Base-by-base conservation (phyloP, 2,888 invertebrate genomes). In the Orthosia gracilis region DNA sequence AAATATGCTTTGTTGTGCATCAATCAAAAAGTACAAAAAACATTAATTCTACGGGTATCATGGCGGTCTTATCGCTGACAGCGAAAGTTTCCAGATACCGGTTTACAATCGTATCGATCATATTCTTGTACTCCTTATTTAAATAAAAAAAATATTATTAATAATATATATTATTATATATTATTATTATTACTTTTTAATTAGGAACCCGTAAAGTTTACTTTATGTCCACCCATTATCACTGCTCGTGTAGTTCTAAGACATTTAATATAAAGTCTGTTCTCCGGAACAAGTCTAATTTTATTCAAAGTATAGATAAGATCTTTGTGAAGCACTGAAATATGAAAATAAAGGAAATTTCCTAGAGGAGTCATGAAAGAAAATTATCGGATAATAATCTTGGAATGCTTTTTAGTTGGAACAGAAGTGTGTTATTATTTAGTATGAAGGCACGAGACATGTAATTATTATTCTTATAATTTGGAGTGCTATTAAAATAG, bases 301-400 rank as follows among this genome's bases (percentile, higher is more conserved):
- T 74, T 78, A 78, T 82, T 82, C 63, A 59, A 80, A 78, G 63
- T 74, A 64, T 21, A 58, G 66, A 63, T 79, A 63, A 26, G 23
- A 66, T 57, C 52, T 74, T n/a, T 57, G 4, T 63, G 15, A 67
- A 74, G 67, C 31, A 61, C 18, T 68, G 49, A 80, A 80, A 71
- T 70, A 69, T 65, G 54, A 61, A 74, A 80, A 79, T 68, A 71
- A 62, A 68, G 31, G 52, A 50, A 59, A 71, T n/a, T 15, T 26
- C 23, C 7, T 49, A 40, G 13, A 49, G 5, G 26, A 50, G 21
- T 55, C n/a, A 49, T 9, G 3, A 58, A 58, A 45, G 49, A 68
- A 61, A 52, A 52, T 26, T 13, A 31, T 58, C 9, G 17, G 23
- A 18, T n/a, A 21, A 31, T 26, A 61, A 63, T 62, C 5, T 64